Base-by-base conservation (phyloP, 2,113 vertebrate species). In the Progne subis region DNA sequence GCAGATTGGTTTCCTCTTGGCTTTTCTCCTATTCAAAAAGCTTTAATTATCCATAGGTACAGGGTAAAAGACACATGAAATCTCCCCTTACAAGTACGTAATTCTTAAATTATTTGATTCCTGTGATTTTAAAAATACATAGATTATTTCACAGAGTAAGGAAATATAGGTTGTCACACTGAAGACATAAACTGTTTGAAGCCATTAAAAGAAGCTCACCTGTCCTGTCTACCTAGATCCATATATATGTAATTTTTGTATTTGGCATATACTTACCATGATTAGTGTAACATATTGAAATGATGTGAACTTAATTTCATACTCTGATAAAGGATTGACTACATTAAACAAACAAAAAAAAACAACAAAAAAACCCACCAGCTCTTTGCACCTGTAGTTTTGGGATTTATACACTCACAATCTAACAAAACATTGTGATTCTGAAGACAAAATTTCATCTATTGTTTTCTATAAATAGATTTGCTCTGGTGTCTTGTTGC, bases 61-160 rank as follows among this genome's bases (percentile, higher is more conserved):
- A 14, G 8, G 69, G 9, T 12, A 21, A 31, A 69, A 90, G 59
- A 34, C 12, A 34, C 0, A 5, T 41, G 18, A 41, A 29, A 43
- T 23, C 2, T 61, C 4, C 5, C 2, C 8, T 39, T 57, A 31
- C 1, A 4, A 23, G 13, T 13, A 49, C 1, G 5, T 34, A 24
- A 6, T 16, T 77, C 9, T n/a, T 5, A 18, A 56, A 19, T 69
- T 41, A 43, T 31, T 70, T 76, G 12, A 11, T 61, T 61, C 8
- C 2, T 44, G 8, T 24, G 15, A 18, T 39, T 61, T 70, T 82
- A 14, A 55, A 76, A 71, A 63, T 34, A 32, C 1, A 3, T 31
- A 13, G 15, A 6, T n/a, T n/a, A n/a, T 81, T 59, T 60, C 2
- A 16, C 14, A 32, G 43, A 32, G n/a, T 7, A 46, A 75, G 6